Evolutionary conservation across 2,888 invertebrate genomes (phyloP), one percentile per base, ranked within the genome.

Genomic region (Melanchra persicariae): DNA sequence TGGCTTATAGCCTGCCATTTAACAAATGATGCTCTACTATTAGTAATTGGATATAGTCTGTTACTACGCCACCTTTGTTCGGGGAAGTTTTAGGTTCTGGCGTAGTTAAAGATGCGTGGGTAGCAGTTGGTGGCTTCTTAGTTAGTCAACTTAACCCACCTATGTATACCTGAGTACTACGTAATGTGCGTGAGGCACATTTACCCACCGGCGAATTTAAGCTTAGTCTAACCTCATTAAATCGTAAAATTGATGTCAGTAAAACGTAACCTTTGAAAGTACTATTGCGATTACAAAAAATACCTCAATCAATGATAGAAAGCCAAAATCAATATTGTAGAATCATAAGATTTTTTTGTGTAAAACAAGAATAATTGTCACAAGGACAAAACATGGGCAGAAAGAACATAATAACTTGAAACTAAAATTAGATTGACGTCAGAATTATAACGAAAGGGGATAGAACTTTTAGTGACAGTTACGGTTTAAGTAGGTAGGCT

Each of bases 101-200:
- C 45, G n/a, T n/a, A 26, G 24, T 30, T 43, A 30, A 77, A 52
- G 45, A 55, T 37, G 47, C n/a, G 40, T 43, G 47, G 70, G 78
- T 77, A 74, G 77, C 58, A 70, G 24, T 77, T 70, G 54, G 19
- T 24, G 70, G 24, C 24, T 59, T 54, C 40, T 47, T 19, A 34
- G 40, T 70, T 34, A 54, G 10, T 47, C 15, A 40, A 52, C n/a
- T 59, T 58, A 58, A 45, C 52, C 37, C 40, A 40, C 19, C 30
- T 12, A 54, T 54, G 9, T 37, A 37, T 12, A 37, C 7, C 45
- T 24, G n/a, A 12, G 17, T 15, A 45, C 24, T 37, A 54, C n/a
- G 26, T 74, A 55, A 63, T n/a, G 30, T 30, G 30, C n/a, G 6
- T 24, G 17, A 34, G 54, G 24, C 40, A 19, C 37, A 63, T 30